phyloP scores from a whole-genome alignment of 2,797 vertebrate genomes.

The Hyperoplus immaculatus region DNA sequence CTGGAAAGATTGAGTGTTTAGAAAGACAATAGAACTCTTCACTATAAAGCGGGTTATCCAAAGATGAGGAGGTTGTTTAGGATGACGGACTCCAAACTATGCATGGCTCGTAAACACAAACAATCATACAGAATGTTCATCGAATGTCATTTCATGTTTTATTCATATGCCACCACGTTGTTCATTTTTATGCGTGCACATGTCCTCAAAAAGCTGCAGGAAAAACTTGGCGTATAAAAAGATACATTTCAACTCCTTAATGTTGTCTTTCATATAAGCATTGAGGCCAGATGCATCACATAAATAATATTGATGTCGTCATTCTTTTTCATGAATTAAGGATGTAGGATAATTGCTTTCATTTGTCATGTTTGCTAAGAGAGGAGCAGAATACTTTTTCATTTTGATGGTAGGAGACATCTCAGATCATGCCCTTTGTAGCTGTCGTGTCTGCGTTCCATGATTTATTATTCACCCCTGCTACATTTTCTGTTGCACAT shows the following conservation, averaged over 20 bases:
- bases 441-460: not conserved
- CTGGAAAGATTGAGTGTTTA: slow-evolving; percentile 71
- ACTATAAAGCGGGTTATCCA: slow-evolving; percentile 58
- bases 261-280: not conserved
- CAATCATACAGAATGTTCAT: slow-evolving; percentile 26
- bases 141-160: slow-evolving; percentile 26
- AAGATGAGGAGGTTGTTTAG: slow-evolving; percentile 67
- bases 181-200: not conserved
- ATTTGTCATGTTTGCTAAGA: not conserved
- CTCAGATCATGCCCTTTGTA: not conserved
- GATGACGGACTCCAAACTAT: slow-evolving; percentile 65
- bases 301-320: not conserved
- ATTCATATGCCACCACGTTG: slow-evolving; percentile 3
- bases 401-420: not conserved
- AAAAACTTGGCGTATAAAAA: not conserved
- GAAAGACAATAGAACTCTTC: slow-evolving; percentile 70
- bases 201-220: not conserved
- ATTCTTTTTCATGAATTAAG: not conserved
- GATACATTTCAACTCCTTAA: not conserved
- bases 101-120: slow-evolving; percentile 44
- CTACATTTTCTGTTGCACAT: not conserved
- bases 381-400: not conserved
- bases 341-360: too few species aligned
- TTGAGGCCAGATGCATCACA: not conserved
- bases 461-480: not conserved